Evolutionary conservation across 1,140 invertebrate genomes (phyloP).

Genomic region (Phymorhynchus buccinoides): DNA sequence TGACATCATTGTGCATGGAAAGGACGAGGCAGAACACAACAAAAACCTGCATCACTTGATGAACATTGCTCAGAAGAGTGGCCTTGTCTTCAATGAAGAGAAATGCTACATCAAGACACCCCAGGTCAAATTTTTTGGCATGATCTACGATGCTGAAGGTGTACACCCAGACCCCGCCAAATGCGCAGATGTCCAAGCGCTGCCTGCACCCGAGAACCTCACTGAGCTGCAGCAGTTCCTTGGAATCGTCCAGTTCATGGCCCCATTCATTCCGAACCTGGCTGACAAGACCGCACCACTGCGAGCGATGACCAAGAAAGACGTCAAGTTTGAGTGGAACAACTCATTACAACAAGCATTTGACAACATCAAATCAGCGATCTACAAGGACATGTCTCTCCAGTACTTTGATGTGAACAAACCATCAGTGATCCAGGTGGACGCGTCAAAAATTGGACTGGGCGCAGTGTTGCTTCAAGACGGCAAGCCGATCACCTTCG

Average conservation of each 20-base stretch:
- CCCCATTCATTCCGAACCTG: conserved; percentile 24
- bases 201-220: conserved; percentile 14
- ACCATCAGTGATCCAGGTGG: conserved; percentile 46
- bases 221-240: conserved; percentile 51
- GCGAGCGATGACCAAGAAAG: conserved; percentile 43
- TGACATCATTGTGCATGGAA: no score
- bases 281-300: conserved; percentile 27
- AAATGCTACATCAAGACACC: not conserved
- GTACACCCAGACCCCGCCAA: conserved; percentile 68
- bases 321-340: conserved; percentile 49
- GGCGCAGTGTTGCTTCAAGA: conserved; percentile 72
- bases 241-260: conserved; percentile 70
- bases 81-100: not conserved
- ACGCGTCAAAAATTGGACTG: conserved; percentile 60
- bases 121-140: conserved; percentile 63
- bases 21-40: no score
- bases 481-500: conserved; percentile 71
- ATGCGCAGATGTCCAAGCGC: conserved; percentile 59
- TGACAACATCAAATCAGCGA: conserved; percentile 45
- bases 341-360: conserved; percentile 44
- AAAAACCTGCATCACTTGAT: no score
- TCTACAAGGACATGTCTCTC: conserved; percentile 45
- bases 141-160: conserved; percentile 65
- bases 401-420: conserved; percentile 47
- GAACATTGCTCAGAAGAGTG: no score